Evolutionary conservation across 37 sponge, comb jelly and placozoan genomes (phyloP), one percentile per base, ranked within the genome.

Genomic region (Cliona cf. orientalis): DNA sequence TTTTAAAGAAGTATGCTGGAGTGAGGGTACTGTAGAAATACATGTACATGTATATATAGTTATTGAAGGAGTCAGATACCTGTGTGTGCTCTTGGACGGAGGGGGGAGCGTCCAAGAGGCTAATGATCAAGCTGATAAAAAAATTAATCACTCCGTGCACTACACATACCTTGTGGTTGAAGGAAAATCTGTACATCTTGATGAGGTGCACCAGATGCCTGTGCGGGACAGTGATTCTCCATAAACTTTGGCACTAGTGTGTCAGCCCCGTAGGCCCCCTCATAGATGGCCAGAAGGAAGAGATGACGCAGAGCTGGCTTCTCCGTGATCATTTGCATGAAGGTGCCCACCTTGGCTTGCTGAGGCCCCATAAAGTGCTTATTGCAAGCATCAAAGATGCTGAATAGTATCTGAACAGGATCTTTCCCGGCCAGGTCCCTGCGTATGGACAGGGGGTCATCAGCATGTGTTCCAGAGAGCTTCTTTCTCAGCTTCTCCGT

Each of bases 191-290:
- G 49, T 22, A 45, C 33, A 2, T 2, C 3, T 28, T 67, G 37
- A 5, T 36, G 37, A 31, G 19, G 11, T 31, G 26, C 46, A 39
- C 4, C 72, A 32, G 75, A 58, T 9, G 34, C 5, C 14, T 49
- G 53, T 9, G 53, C 9, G 53, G 9, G 53, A 9, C 9, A 9
- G 53, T 49, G 14, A 49, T 14, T 49, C n/a, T 79, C 57, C 6
- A 36, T 25, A 35, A 79, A 35, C 41, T 53, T 43, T 45, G 66
- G 57, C 2, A 67, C 12, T 1, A 66, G 28, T 33, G 49, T 79
- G 28, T 81, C 66, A 0, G 73, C 43, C 2, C 80, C 79, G 42
- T 86, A 86, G 0, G 74, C 87, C 6, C 80, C 87, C 29, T 57
- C 62, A 56, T 80, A 86, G 28, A 86, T 65, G 2, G 80, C 66